Evolutionary conservation across 2,113 vertebrate genomes (phyloP).

Genomic region (Ailuropoda melanoleuca): DNA sequence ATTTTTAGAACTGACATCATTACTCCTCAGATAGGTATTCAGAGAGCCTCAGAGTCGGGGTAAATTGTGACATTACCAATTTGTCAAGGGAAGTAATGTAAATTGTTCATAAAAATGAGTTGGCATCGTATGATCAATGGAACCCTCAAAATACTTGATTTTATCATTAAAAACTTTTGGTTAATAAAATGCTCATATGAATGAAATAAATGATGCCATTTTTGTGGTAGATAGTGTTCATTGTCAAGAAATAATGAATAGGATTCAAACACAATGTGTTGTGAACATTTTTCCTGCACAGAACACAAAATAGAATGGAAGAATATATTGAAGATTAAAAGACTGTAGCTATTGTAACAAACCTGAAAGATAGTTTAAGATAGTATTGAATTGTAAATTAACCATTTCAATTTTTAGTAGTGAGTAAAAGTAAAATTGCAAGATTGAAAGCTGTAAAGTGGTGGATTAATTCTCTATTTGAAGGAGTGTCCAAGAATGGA

Average conservation of each 20-base stretch:
- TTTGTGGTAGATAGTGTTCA: slow-evolving; percentile 55
- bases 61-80: slow-evolving; percentile 85
- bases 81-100: slow-evolving; percentile 84
- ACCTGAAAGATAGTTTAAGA: slow-evolving; percentile 35
- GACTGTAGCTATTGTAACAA: neutral
- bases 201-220: slow-evolving; percentile 73
- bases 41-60: slow-evolving; percentile 73
- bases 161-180: slow-evolving; percentile 85
- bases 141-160: slow-evolving; percentile 76
- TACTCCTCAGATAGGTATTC: slow-evolving; percentile 78
- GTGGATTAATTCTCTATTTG: neutral
- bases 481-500: neutral
- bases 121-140: slow-evolving; percentile 84
- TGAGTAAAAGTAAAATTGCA: slow-evolving; percentile 13
- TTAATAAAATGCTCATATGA: slow-evolving; percentile 81
- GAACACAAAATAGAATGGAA: slow-evolving; percentile 48
- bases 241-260: slow-evolving; percentile 62
- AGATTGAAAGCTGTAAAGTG: neutral
- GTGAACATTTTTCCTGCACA: slow-evolving; percentile 35
- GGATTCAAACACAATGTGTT: slow-evolving; percentile 23
- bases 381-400: slow-evolving; percentile 43
- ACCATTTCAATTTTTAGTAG: neutral
- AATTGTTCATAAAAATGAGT: slow-evolving; percentile 80
- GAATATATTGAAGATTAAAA: slow-evolving; percentile 50
- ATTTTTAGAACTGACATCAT: slow-evolving; percentile 40